Evolutionary conservation across 2,113 vertebrate species (phyloP).

Genomic region (Sakesphorus luctuosus): DNA sequence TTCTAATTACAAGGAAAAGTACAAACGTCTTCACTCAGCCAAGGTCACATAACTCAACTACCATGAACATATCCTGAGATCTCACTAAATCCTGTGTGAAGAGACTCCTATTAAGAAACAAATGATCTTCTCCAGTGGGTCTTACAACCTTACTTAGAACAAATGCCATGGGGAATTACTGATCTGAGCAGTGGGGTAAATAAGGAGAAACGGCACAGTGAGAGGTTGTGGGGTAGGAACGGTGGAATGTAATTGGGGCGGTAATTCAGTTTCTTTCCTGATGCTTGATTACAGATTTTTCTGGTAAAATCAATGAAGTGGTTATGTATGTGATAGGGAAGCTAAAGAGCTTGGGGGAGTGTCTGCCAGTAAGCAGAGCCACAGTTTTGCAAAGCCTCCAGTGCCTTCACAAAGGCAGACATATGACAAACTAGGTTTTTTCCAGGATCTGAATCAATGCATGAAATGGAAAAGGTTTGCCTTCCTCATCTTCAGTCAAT

Average conservation of each 20-base stretch:
- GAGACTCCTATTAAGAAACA: neutral
- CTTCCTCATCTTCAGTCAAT: neutral
- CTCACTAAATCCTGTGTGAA: neutral
- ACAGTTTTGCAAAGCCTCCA: neutral
- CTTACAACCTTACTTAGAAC: neutral
- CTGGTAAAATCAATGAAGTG: neutral
- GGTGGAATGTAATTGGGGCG: neutral
- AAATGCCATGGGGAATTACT: neutral
- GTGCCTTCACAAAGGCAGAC: neutral
- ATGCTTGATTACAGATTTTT: neutral
- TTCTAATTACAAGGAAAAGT: neutral
- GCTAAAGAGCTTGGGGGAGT: neutral
- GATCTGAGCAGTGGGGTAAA: neutral
- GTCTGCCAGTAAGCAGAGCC: neutral
- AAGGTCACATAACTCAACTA: neutral
- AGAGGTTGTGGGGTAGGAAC: neutral
- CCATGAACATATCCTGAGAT: neutral
- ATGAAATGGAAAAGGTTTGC: neutral
- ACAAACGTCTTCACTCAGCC: fast-evolving
- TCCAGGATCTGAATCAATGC: neutral
- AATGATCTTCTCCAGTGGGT: neutral
- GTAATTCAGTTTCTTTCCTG: neutral
- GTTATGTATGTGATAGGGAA: neutral
- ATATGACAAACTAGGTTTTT: neutral
- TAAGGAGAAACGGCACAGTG: neutral